Conservation (phyloP, 2,113 vertebrate species). For the Anhinga anhinga region DNA sequence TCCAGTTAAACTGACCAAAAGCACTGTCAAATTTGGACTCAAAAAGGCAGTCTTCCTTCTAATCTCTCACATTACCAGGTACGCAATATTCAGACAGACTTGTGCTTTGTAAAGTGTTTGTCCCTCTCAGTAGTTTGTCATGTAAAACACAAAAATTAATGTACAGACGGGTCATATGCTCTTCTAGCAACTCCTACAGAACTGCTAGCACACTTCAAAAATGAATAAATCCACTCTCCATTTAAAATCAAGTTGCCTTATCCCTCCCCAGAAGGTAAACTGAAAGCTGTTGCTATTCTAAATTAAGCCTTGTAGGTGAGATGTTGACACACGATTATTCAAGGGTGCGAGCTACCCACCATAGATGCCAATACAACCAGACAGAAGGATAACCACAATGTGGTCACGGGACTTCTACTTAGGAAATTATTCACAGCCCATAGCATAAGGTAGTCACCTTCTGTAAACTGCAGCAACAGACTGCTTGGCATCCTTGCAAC, state of each 20-base stretch:
- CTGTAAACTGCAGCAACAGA: neutral
- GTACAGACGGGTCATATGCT: neutral
- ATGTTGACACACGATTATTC: neutral
- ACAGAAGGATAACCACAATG: neutral
- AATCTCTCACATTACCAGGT: neutral
- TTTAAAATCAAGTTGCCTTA: neutral
- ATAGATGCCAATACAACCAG: neutral
- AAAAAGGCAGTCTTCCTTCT: neutral
- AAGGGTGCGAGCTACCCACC: neutral
- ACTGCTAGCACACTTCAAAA: neutral
- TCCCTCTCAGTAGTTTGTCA: neutral
- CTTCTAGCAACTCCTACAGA: neutral
- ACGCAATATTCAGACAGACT: neutral
- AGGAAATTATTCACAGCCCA: neutral
- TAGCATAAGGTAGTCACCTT: neutral
- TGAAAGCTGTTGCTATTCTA: neutral
- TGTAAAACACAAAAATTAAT: neutral
- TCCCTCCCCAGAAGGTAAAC: neutral
- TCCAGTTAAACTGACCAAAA: neutral
- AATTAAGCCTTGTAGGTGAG: neutral
- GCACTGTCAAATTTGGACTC: neutral
- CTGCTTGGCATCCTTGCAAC: neutral
- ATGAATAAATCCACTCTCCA: neutral
- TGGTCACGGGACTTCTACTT: neutral
- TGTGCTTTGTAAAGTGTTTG: neutral